These are phyloP conservation scores for Rhynchophorus ferrugineus DNA, from an alignment of 1,140 invertebrate species.

Conservation along the genomic window DNA sequence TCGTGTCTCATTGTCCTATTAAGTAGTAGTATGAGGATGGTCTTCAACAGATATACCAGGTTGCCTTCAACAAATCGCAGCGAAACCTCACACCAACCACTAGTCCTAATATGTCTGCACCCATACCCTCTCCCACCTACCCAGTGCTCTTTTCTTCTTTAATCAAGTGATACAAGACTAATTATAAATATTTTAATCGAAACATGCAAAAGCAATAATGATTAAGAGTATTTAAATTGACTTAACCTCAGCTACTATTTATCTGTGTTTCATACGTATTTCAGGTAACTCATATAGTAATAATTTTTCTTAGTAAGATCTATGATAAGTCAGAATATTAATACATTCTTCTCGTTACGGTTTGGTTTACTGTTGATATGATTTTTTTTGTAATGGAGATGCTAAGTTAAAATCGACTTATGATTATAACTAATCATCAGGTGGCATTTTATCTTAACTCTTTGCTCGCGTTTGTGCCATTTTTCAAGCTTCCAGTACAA, in stretches of 20 bases:
- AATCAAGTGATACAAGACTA: too few relatives aligned
- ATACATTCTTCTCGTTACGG: neutral
- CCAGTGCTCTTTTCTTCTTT: too few relatives aligned
- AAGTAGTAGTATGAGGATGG: conserved; percentile 19
- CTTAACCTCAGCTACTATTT: conserved; percentile 16
- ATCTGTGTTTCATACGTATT: neutral
- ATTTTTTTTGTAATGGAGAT: conserved; percentile 1
- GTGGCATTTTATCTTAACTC: too few relatives aligned
- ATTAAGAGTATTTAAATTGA: conserved; percentile 1
- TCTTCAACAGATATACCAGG: conserved; percentile 7
- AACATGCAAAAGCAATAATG: too few relatives aligned
- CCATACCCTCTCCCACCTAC: too few relatives aligned
- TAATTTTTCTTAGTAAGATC: conserved; percentile 5
- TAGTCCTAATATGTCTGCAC: too few relatives aligned
- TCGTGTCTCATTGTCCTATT: too few relatives aligned
- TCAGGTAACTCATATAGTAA: neutral
- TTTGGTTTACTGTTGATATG: neutral
- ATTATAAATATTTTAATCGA: too few relatives aligned
- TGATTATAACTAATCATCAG: too few relatives aligned
- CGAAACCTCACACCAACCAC: too few relatives aligned
- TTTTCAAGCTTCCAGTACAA: neutral
- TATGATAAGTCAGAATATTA: neutral
- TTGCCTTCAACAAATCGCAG: too few relatives aligned
- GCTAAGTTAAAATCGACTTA: conserved; percentile 1
- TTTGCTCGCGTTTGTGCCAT: neutral